Evolutionary conservation across 2,888 invertebrate genomes (phyloP).

Genomic region (Nemurella pictetii): DNA sequence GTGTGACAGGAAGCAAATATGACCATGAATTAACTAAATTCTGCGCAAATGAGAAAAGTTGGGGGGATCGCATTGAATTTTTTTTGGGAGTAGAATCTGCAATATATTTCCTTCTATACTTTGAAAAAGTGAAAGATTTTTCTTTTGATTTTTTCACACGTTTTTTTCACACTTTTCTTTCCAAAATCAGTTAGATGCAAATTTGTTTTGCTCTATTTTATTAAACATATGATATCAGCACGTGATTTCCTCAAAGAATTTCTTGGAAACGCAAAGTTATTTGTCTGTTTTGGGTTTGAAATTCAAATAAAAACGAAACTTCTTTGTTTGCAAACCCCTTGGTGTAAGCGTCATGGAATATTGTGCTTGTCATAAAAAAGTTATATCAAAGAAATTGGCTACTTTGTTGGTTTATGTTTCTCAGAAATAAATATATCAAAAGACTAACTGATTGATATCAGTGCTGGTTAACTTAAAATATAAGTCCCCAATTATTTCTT

Average conservation of each 20-base stretch:
- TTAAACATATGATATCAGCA: background rate
- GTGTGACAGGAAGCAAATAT: no score
- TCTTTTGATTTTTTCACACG: background rate
- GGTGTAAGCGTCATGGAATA: background rate
- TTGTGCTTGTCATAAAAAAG: background rate
- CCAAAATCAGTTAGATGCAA: background rate
- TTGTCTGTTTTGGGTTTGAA: background rate
- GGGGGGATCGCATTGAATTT: no score
- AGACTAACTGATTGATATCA: background rate
- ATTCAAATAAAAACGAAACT: conserved; percentile 4
- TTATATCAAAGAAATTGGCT: background rate
- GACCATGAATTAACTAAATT: no score
- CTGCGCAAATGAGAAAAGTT: no score
- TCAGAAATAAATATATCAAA: background rate
- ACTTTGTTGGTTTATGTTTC: background rate
- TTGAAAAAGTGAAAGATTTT: no score
- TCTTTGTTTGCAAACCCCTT: conserved; percentile 8
- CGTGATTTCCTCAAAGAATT: background rate
- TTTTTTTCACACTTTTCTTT: background rate
- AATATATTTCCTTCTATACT: no score
- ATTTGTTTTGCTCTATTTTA: background rate
- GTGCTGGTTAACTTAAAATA: background rate
- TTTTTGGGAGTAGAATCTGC: no score
- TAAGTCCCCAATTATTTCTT: background rate
- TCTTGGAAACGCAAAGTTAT: background rate